phyloP scores from a whole-genome alignment of 1,140 invertebrate species.

The Heliconius melpomene region DNA sequence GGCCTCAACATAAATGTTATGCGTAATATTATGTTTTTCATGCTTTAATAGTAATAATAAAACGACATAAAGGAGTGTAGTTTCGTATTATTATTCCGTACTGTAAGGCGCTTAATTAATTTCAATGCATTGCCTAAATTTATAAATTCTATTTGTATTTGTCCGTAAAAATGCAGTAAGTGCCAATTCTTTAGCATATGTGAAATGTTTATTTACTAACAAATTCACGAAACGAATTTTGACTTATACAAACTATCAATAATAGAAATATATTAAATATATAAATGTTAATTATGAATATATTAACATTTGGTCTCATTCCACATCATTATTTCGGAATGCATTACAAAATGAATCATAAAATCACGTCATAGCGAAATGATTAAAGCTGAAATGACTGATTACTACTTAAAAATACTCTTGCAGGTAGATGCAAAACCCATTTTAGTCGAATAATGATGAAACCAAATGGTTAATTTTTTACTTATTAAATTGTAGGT shows the following conservation, averaged over 20 bases:
- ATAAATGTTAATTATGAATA: neutral
- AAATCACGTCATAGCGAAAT: constrained; percentile 20
- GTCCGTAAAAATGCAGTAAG: too few relatives aligned
- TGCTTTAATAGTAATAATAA: too few relatives aligned
- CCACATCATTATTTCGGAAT: neutral
- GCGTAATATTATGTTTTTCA: too few relatives aligned
- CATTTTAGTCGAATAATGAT: neutral
- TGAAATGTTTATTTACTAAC: too few relatives aligned
- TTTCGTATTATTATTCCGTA: too few relatives aligned
- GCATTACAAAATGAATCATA: constrained; percentile 16
- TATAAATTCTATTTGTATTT: too few relatives aligned
- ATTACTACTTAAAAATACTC: neutral
- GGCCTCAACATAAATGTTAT: too few relatives aligned
- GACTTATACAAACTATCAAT: neutral
- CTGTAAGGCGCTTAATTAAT: too few relatives aligned
- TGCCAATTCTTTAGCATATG: too few relatives aligned
- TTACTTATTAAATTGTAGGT: neutral
- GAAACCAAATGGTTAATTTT: neutral
- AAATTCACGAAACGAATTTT: too few relatives aligned
- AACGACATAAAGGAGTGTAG: too few relatives aligned
- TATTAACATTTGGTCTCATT: neutral
- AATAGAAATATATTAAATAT: neutral
- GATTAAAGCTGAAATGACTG: constrained; percentile 13
- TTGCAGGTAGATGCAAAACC: neutral
- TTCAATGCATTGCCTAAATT: too few relatives aligned